Evolutionary conservation across 2,888 invertebrate genomes (phyloP).

Genomic region (Cheilosia vulpina): DNA sequence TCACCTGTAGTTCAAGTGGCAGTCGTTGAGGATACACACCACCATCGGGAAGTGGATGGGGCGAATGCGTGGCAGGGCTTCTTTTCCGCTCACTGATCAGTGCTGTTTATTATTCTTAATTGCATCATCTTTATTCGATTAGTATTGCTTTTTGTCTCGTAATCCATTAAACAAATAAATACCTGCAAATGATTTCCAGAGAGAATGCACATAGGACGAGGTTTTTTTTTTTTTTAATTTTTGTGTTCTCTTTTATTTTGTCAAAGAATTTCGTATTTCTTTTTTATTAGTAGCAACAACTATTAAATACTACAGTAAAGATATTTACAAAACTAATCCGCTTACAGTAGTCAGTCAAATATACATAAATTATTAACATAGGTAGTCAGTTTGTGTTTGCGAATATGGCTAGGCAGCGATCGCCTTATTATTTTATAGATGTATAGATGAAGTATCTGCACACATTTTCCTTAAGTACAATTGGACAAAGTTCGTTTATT

Average conservation of each 20-base stretch:
- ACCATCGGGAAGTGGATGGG: background rate
- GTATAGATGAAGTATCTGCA: conserved; percentile 21
- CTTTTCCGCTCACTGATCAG: background rate
- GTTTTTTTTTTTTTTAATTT: conserved; percentile 40
- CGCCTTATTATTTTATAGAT: conserved; percentile 29
- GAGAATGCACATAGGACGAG: background rate
- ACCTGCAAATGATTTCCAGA: background rate
- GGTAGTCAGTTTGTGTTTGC: conserved; percentile 58
- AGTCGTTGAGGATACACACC: conserved; percentile 15
- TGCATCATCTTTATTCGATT: conserved; percentile 47
- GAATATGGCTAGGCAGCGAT: conserved; percentile 60
- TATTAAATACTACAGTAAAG: conserved; percentile 59
- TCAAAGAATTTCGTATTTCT: conserved; percentile 21
- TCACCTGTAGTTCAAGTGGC: conserved; percentile 55
- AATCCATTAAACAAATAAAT: conserved; percentile 49
- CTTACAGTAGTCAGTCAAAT: conserved; percentile 72
- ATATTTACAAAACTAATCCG: conserved; percentile 58
- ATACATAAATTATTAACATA: conserved; percentile 67
- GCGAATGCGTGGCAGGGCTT: background rate
- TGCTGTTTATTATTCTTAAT: conserved; percentile 40
- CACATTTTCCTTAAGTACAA: conserved; percentile 55
- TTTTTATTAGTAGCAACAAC: conserved; percentile 37
- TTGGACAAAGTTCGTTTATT: conserved; percentile 35
- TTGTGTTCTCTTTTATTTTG: conserved; percentile 30
- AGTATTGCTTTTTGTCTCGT: conserved; percentile 49